Conservation (phyloP, 2,113 vertebrate species). For the Dicrurus megarhynchus region DNA sequence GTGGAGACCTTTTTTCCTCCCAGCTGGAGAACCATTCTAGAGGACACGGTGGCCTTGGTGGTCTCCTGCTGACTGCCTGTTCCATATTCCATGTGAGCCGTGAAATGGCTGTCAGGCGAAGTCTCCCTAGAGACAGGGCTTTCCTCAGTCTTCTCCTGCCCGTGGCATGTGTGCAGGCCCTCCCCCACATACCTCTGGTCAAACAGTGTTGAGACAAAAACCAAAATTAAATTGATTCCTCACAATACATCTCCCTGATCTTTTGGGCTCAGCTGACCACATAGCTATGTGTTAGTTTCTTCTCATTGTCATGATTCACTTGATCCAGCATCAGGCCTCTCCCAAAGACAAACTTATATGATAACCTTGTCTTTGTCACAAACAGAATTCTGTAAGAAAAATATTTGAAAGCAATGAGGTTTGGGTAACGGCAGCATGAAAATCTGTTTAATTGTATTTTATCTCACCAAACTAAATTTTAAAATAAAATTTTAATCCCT, state of each 20-base stretch:
- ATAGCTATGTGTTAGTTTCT: not conserved
- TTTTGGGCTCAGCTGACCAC: not conserved
- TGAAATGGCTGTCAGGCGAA: not conserved
- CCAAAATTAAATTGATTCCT: not conserved
- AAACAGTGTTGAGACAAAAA: not conserved
- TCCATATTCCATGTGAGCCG: fast-evolving
- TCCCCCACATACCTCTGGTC: no score
- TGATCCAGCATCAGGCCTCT: not conserved
- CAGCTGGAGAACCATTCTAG: not conserved
- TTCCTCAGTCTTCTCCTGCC: not conserved
- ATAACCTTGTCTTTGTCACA: not conserved
- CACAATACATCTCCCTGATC: not conserved
- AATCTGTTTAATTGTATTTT: not conserved
- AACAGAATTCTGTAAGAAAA: not conserved
- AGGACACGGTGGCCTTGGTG: not conserved
- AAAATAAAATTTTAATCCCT: not conserved
- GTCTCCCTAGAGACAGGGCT: not conserved
- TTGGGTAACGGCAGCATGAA: not conserved
- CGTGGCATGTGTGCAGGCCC: not conserved
- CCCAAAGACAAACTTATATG: not conserved
- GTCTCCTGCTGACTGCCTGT: not conserved
- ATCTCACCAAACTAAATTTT: not conserved
- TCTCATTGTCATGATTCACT: not conserved
- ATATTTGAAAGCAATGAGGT: not conserved
- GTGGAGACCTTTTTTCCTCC: not conserved